Evolutionary conservation across 2,797 vertebrate genomes (phyloP), one percentile per base, ranked within the genome.

Genomic region (Tragelaphus eurycerus): DNA sequence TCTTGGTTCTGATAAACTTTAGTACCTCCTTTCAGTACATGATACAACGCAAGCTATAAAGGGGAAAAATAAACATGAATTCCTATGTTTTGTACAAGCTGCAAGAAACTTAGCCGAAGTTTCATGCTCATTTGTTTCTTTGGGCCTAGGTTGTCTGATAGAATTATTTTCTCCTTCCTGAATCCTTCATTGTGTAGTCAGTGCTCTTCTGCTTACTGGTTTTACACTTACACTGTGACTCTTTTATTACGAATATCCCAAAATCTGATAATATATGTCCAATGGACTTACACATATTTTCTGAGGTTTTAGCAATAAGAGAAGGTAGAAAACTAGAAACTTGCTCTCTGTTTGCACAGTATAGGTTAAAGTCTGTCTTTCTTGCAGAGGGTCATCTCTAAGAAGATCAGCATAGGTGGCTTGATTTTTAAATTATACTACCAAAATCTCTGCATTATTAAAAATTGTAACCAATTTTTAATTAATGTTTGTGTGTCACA

Each of bases 401-500:
- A 25, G 57, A 21, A 78, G 62, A 50, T 9, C 1, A 23, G 79
- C 21, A 43, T 4, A 95, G 25, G n/a, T 52, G 6, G 34, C 54
- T 64, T 81, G 29, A 48, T 90, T 79, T 87, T 89, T 62, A 84
- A 88, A 60, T 11, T 74, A 43, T 4, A 60, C 25, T 83, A 92
- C 21, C n/a, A 57, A 90, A 88, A 86, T 52, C 60, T 43, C 19
- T 86, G 15, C 11, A 84, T 6, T 27, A 92, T 52, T 84, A 43
- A 83, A 60, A 27, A 6, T 34, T 91, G 83, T 55, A 86, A 82
- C 46, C 57, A 50, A 59, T 62, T 38, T 90, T 97, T 76, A 81
- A 96, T 93, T 96, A 74, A 31, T 59, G 31, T 59, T 64, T 94
- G 67, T 86, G 29, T 76, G 82, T 88, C 76, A 95, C 54, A 21